A percentile compares a stretch with the other conserved stretches of the same genome.
Conservation (phyloP, 2,113 vertebrate species). For the Delphinus delphis region DNA sequence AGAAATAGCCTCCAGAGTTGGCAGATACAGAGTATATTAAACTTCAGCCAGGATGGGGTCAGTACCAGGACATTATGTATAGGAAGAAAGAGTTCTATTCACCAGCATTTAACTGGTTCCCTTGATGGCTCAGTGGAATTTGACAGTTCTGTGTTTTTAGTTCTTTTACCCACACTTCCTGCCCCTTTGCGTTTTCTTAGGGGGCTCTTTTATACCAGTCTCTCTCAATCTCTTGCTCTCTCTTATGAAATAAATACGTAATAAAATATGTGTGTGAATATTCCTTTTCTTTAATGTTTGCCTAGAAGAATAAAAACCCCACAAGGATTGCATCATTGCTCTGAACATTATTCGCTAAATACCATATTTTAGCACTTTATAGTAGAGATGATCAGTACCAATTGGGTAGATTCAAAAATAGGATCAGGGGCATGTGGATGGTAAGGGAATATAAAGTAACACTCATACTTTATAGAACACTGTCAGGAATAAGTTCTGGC, state of each 20-base stretch:
- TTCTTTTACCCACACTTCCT: conserved; percentile 28
- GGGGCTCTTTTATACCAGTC: conserved; percentile 9
- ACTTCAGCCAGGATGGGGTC: neutral
- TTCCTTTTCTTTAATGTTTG: neutral
- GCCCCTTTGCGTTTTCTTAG: neutral
- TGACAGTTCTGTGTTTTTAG: conserved; percentile 37
- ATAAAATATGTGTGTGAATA: neutral
- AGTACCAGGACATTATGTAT: conserved; percentile 34
- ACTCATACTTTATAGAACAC: neutral
- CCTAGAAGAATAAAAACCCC: neutral
- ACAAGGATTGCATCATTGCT: neutral
- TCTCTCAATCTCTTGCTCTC: neutral
- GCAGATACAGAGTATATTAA: conserved; percentile 24
- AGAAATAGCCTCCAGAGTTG: conserved; percentile 1
- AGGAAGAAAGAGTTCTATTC: conserved; percentile 58
- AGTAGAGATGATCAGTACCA: neutral
- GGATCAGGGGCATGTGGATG: neutral
- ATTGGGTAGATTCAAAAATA: conserved; percentile 9
- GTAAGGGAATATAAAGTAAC: conserved; percentile 15
- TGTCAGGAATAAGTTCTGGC: conserved; percentile 9
- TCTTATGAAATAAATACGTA: conserved; percentile 12
- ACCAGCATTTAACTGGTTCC: neutral
- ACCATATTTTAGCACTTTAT: neutral
- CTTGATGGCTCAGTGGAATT: conserved; percentile 50
- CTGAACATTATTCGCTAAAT: neutral